Evolutionary conservation across 2,797 vertebrate species (phyloP), one percentile per base, ranked within the genome.

Genomic region (Hemitrygon akajei): DNA sequence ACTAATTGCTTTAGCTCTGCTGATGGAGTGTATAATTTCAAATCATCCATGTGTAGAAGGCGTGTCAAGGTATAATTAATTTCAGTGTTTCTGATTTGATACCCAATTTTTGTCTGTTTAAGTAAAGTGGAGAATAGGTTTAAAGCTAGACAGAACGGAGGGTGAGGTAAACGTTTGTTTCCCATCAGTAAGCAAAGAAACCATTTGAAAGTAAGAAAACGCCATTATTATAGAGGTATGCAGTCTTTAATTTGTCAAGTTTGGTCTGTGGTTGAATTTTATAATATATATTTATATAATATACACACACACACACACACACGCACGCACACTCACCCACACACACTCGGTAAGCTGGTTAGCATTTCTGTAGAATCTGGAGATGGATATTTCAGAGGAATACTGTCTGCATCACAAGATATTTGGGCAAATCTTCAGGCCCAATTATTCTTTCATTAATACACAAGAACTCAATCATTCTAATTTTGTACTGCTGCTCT

Each of bases 251-350:
- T 93, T 93, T 11, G 56, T 93, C 91, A 93, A 75, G 37, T 75
- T 92, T 92, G 91, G 71, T 30, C 40, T 92, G 91, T 92, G 91
- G 58, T 27, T 93, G 91, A 56, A 27, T 76, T 76, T 75, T 76
- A 75, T 93, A 69, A 93, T 93, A 93, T 89, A 89, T 89, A 89
- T 89, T 89, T 89, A 66, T 89, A 89, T 89, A 66, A 89, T 89
- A 69, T 37, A 89, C 27, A 69, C 69, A 89, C 27, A 89, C 86
- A 89, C 14, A 82, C 34, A 81, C 40, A 30, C 25, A 60, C 82
- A 30, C 25, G n/a, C 82, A n/a, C 82, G 27, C 86, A 47, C 47
- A 47, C 47, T 47, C 47, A 2, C 47, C 2, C 47, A 2, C 47
- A 47, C 47, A 2, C 47, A 47, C 47, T 89, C 18, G 69, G 20